Evolutionary conservation across 2,888 invertebrate species (phyloP).

Genomic region (Epinotia ramella): DNA sequence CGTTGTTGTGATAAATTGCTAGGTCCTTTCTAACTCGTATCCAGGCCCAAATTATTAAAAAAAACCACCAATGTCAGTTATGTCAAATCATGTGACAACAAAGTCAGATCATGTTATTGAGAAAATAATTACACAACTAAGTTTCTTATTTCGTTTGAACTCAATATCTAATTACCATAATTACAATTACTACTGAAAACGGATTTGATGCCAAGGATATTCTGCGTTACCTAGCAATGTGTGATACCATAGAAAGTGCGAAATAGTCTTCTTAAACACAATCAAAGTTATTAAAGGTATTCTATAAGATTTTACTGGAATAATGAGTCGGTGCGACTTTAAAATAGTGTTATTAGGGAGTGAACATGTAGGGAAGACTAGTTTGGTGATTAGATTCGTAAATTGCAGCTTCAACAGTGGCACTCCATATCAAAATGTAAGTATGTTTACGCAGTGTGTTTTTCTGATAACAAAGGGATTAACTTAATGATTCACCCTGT

Average conservation of each 20-base stretch:
- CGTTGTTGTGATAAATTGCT: no score
- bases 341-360: conserved; percentile 90
- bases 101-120: not conserved
- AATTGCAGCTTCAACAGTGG: conserved; percentile 85
- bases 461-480: conserved; percentile 8
- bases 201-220: conserved; percentile 24
- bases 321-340: conserved; percentile 86
- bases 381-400: conserved; percentile 88
- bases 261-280: not conserved
- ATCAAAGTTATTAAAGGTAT: not conserved
- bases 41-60: no score
- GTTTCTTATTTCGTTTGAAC: conserved; percentile 14
- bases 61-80: no score
- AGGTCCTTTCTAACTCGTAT: no score
- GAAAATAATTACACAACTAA: no score
- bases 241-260: not conserved
- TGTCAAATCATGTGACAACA: no score
- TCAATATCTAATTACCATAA: conserved; percentile 34
- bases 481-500: not conserved
- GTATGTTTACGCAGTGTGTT: conserved; percentile 53
- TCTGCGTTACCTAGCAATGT: conserved; percentile 6
- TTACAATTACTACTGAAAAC: conserved; percentile 28
- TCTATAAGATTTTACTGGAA: conserved; percentile 9
- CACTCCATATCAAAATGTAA: conserved; percentile 87
- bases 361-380: conserved; percentile 89